Conservation (phyloP, 2,888 invertebrate species). For the Ptychoptera contaminata region DNA sequence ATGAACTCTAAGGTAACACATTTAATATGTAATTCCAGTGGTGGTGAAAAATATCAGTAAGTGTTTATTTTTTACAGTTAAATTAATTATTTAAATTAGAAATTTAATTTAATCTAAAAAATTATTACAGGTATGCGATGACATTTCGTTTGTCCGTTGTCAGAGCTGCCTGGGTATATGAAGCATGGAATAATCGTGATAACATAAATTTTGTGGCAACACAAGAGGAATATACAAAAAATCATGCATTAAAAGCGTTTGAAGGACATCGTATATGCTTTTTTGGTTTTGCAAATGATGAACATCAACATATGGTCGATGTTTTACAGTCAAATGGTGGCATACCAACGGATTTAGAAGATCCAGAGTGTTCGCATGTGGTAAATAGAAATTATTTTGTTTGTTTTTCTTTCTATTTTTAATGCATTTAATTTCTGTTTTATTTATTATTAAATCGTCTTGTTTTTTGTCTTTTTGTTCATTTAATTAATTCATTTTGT, state of each 20-base stretch:
- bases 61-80: constrained; percentile 10
- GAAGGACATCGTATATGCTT: constrained; percentile 77
- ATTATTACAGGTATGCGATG: constrained; percentile 49
- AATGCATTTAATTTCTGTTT: too few species aligned
- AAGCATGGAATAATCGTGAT: constrained; percentile 70
- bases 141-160: constrained; percentile 81
- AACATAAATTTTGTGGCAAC: constrained; percentile 53
- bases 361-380: constrained; percentile 79
- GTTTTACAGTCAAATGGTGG: constrained; percentile 77
- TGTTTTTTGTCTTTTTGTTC: too few species aligned
- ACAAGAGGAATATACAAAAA: constrained; percentile 48
- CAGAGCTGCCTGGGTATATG: constrained; percentile 73
- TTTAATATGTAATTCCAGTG: constrained; percentile 76
- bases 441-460: too few species aligned
- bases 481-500: too few species aligned
- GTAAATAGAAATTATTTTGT: constrained; percentile 41
- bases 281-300: constrained; percentile 78
- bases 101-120: too few species aligned
- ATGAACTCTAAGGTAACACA: constrained; percentile 81
- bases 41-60: constrained; percentile 79
- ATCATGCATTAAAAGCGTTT: constrained; percentile 72
- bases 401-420: background rate
- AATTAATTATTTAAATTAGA: too few species aligned
- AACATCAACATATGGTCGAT: constrained; percentile 83
- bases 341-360: constrained; percentile 56